Conservation (phyloP, 2,888 invertebrate genomes). For the Brachyptera putata region DNA sequence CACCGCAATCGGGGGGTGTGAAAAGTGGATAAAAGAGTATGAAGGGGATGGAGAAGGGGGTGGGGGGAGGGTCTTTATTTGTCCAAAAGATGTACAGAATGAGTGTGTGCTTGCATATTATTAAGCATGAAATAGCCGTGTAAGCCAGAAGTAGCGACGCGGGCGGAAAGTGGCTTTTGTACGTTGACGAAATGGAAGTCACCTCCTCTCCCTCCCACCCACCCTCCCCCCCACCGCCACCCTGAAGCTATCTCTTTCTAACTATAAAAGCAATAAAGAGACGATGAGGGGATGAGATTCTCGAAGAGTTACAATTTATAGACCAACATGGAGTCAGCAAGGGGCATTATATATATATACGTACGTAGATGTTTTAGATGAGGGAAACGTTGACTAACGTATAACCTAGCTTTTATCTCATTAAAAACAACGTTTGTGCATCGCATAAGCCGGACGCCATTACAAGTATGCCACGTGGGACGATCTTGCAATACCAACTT, state of each 20-base stretch:
- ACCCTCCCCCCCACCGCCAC: too few species aligned
- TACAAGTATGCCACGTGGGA: conserved; percentile 17
- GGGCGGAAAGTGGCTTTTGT: conserved; percentile 16
- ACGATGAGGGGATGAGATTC: conserved; percentile 39
- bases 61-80: conserved; percentile 3
- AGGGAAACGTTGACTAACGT: conserved; percentile 32
- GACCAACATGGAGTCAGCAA: conserved; percentile 44
- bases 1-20: conserved; percentile 10
- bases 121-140: conserved; percentile 3
- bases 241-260: conserved; percentile 26
- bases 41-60: conserved; percentile 1
- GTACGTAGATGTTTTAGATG: conserved; percentile 40
- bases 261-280: conserved; percentile 41
- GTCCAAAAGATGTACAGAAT: conserved; percentile 17
- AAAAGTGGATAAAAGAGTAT: neutral
- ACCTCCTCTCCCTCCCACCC: too few species aligned
- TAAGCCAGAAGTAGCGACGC: neutral
- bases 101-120: conserved; percentile 28
- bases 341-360: too few species aligned
- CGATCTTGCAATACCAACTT: too few species aligned
- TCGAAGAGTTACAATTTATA: conserved; percentile 43
- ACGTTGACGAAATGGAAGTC: conserved; percentile 28
- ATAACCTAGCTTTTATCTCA: conserved; percentile 17
- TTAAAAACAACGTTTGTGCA: conserved; percentile 10
- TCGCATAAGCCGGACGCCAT: conserved; percentile 5